Conservation (phyloP, 2,888 invertebrate species). For the Eudemis profundana region DNA sequence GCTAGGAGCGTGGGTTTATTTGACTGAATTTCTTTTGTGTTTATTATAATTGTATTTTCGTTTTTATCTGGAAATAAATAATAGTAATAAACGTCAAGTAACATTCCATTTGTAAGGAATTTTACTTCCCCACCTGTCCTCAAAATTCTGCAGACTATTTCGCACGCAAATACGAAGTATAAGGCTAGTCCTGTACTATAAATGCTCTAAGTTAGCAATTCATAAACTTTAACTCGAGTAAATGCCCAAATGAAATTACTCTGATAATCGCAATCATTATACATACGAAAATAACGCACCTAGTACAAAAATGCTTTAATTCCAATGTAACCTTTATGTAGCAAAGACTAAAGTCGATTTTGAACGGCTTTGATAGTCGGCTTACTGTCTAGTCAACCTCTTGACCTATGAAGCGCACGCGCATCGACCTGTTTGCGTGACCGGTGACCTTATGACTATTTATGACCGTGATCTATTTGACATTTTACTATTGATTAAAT, state of each 20-base stretch:
- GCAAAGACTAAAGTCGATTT: not conserved
- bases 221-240: no score
- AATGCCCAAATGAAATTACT: not conserved
- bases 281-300: not conserved
- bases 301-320: not conserved
- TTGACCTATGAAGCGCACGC: slow-evolving; percentile 16
- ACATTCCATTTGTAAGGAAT: no score
- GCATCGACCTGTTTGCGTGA: not conserved
- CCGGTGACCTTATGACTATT: slow-evolving; percentile 12
- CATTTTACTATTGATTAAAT: slow-evolving; percentile 21
- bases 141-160: no score
- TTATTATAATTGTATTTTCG: no score
- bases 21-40: no score
- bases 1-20: no score
- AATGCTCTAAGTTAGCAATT: no score
- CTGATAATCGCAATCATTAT: not conserved
- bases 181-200: no score
- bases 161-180: no score
- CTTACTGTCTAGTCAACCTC: not conserved
- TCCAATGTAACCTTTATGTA: not conserved
- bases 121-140: no score
- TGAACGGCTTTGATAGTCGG: not conserved
- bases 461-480: slow-evolving; percentile 11
- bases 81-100: no score
- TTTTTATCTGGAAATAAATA: no score